Evolutionary conservation across 2,113 vertebrate genomes (phyloP).

Genomic region (Pandion haliaetus): DNA sequence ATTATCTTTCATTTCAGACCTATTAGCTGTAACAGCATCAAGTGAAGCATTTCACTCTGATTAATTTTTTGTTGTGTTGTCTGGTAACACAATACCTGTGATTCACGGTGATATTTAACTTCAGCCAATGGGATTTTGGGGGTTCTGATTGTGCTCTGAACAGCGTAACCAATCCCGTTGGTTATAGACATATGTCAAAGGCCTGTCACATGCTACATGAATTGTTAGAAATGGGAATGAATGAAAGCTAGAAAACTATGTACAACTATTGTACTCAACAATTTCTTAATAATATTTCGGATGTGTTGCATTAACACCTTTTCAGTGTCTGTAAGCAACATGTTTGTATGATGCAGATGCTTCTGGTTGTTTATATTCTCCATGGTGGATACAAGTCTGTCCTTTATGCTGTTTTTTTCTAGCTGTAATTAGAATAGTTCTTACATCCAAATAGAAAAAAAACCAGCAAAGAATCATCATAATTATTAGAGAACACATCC

Average conservation of each 20-base stretch:
- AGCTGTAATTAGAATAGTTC: neutral
- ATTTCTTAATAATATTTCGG: neutral
- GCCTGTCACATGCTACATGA: neutral
- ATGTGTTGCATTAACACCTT: neutral
- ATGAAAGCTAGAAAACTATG: neutral
- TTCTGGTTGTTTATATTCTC: neutral
- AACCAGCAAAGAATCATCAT: neutral
- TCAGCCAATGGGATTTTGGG: neutral
- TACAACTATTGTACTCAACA: neutral
- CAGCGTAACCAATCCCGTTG: neutral
- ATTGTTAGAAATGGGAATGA: neutral
- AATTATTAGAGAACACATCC: neutral
- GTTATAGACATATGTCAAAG: neutral
- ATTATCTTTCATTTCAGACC: conserved; percentile 47
- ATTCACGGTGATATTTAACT: neutral
- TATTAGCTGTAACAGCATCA: conserved; percentile 1
- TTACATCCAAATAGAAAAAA: neutral
- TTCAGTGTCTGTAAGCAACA: neutral
- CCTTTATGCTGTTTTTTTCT: neutral
- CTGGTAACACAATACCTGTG: neutral
- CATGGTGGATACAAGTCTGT: neutral
- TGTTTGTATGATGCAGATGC: neutral
- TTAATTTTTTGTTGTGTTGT: neutral
- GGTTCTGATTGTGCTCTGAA: neutral
- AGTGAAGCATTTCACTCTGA: neutral